Conservation (phyloP, 1,140 invertebrate genomes). For the Drosophila simulans region DNA sequence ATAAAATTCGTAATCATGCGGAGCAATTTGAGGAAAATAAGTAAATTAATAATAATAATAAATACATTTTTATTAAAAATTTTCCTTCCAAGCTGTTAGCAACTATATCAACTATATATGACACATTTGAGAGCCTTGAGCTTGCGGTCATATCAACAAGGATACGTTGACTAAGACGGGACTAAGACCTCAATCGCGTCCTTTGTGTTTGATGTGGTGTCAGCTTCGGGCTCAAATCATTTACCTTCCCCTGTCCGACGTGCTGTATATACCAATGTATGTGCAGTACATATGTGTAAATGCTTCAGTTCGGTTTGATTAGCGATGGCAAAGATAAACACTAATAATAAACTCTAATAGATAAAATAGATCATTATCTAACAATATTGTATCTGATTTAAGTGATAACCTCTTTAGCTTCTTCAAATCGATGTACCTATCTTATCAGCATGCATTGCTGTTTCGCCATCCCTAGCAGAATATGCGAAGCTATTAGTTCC, state of each 20-base stretch:
- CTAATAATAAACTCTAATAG: not conserved
- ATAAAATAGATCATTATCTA: not conserved
- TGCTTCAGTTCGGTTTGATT: not conserved
- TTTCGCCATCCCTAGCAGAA: not conserved
- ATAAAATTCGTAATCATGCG: too few relatives aligned
- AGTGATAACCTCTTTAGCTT: too few relatives aligned
- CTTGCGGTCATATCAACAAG: slow-evolving; percentile 52
- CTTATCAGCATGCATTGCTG: not conserved
- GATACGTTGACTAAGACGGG: slow-evolving; percentile 37
- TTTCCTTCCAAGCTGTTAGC: too few relatives aligned
- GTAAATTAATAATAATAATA: too few relatives aligned
- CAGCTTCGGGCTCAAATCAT: slow-evolving; percentile 21
- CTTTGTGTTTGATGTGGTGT: slow-evolving; percentile 42
- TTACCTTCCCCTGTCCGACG: not conserved
- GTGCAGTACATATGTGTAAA: not conserved
- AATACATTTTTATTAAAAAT: too few relatives aligned
- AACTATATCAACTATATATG: not conserved
- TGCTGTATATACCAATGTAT: not conserved
- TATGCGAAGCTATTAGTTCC: not conserved
- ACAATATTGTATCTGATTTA: too few relatives aligned
- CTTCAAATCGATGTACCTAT: too few relatives aligned
- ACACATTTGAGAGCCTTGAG: slow-evolving; percentile 38
- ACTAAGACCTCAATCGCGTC: slow-evolving; percentile 41
- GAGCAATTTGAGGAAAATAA: too few relatives aligned
- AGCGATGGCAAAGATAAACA: not conserved